Percentiles rank a stretch among this genome's conserved stretches.
Conservation (phyloP, 2,797 vertebrate species). For the Catamblyrhynchus diadema region DNA sequence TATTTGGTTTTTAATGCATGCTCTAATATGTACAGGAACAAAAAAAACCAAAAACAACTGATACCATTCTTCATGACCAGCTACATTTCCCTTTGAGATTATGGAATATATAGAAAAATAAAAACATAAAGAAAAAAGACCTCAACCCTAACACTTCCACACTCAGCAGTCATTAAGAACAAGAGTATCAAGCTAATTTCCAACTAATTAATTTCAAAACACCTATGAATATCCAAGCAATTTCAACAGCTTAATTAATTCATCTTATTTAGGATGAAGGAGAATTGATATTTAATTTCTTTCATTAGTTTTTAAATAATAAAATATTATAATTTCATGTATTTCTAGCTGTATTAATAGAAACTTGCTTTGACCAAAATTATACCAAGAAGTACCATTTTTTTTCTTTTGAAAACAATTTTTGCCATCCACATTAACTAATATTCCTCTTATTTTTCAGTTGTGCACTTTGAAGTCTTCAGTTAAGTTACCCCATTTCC, state of each 20-base stretch:
- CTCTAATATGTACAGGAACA: not conserved
- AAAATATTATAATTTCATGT: not conserved
- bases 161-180: not conserved
- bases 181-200: not conserved
- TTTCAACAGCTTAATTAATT: not conserved
- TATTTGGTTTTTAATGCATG: not conserved
- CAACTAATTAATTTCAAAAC: not conserved
- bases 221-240: not conserved
- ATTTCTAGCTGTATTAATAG: not conserved
- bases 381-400: not conserved
- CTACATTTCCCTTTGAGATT: not conserved
- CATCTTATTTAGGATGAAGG: not conserved
- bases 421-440: not conserved
- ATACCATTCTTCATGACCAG: not conserved
- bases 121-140: not conserved
- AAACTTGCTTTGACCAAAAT: not conserved
- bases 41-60: fast-evolving
- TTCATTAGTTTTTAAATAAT: not conserved
- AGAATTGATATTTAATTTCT: not conserved
- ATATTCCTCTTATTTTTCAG: not conserved
- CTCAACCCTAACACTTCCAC: not conserved
- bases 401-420: not conserved
- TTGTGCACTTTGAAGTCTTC: not conserved
- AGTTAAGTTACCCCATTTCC: not conserved
- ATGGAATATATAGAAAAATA: not conserved